Evolutionary conservation across 2,888 invertebrate species (phyloP), one percentile per base, ranked within the genome.

Genomic region (Lottia scabra): DNA sequence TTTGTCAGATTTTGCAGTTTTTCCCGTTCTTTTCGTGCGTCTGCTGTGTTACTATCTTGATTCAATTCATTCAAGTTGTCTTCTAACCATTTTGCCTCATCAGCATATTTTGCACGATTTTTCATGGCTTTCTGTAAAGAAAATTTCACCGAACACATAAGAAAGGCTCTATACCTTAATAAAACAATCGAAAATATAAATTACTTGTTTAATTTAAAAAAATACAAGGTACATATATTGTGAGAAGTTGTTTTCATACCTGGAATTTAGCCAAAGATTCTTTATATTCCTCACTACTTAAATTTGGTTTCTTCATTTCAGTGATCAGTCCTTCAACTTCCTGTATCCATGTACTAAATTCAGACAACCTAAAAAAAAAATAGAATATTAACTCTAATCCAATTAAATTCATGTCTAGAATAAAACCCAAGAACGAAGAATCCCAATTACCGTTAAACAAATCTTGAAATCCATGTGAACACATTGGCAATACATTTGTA

Each of bases 31-130:
- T 92, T 90, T 77, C 93, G 91, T 0, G 95, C 94, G 90, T 96
- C 95, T 65, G 92, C 92, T 84, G 96, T 95, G 15, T 95, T 93
- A 80, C 95, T 94, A 86, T 96, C 95, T 46, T 95, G 94, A 26
- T 95, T 93, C 74, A 98, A 92, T 83, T 94, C 94, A 85, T 98
- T 96, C 68, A 98, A 90, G 16, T 95, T 95, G 90, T 96, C 96
- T 0, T 97, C 96, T 71, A 98, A 91, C 96, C 96, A 96, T 87
- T 97, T 97, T 94, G 97, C 96, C 84, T 96, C 96, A 89, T 97
- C 96, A 63, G 75, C 75, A 70, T 77, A 78, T 72, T 82, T 83
- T 68, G 78, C 76, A 81, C 84, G 81, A 72, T 84, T 84, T 19
- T 81, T 76, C 80, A 84, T 73, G 65, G 84, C 84, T 75, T 79